These are phyloP conservation scores for Megaustenia siamemsis DNA, from an alignment of 2,888 invertebrate genomes.

Conservation along the genomic window DNA sequence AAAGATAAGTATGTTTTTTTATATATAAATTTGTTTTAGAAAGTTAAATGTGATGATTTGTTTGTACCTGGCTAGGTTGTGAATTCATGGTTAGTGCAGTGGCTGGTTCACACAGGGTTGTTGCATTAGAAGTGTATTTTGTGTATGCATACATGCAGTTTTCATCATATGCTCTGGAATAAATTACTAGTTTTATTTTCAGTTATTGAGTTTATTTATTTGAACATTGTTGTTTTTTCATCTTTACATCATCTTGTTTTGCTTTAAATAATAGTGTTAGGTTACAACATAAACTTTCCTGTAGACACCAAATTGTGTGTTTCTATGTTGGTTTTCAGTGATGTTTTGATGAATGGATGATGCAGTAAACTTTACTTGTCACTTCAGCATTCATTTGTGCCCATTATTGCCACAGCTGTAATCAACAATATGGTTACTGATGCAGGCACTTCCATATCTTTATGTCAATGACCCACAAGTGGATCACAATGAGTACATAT, in stretches of 20 bases:
- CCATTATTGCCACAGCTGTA: too few relatives aligned
- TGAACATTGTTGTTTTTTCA: neutral
- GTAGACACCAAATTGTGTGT: too few relatives aligned
- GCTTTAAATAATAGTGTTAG: too few relatives aligned
- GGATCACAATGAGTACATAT: too few relatives aligned
- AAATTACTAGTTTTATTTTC: constrained; percentile 31
- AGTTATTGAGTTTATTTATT: neutral
- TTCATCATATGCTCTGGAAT: constrained; percentile 36
- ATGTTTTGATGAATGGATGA: neutral
- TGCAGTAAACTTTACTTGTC: neutral
- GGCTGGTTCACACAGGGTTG: neutral
- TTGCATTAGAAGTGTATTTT: constrained; percentile 7
- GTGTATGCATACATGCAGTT: constrained; percentile 3
- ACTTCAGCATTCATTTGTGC: too few relatives aligned
- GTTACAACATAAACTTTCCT: too few relatives aligned
- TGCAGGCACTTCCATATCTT: too few relatives aligned
- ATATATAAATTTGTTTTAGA: too few relatives aligned
- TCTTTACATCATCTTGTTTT: too few relatives aligned
- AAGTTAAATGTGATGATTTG: neutral
- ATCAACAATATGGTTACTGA: too few relatives aligned
- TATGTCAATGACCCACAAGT: too few relatives aligned
- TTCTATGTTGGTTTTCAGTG: neutral
- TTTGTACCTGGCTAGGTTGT: neutral
- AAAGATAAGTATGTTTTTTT: too few relatives aligned
- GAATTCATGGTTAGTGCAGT: neutral